A percentile compares a stretch with the other conserved stretches of the same genome.
Evolutionary conservation across 2,888 invertebrate species (phyloP).

Genomic region (Trisateles emortualis): DNA sequence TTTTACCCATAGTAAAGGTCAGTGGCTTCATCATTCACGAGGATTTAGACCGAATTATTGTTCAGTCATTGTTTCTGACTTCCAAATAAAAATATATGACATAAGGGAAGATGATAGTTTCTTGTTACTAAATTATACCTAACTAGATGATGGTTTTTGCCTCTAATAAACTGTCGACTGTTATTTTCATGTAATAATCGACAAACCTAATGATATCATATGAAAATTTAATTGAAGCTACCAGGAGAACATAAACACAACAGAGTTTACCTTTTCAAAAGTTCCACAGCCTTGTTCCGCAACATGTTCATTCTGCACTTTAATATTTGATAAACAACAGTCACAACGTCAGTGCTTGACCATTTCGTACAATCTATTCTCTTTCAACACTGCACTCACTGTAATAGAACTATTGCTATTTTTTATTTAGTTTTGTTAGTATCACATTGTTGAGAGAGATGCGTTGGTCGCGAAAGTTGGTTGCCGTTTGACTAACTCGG

Average conservation of each 20-base stretch:
- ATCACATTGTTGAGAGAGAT: constrained; percentile 41
- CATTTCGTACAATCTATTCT: constrained; percentile 10
- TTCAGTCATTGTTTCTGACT: too few species aligned
- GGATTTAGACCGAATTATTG: too few species aligned
- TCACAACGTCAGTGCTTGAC: constrained; percentile 22
- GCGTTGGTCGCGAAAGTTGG: constrained; percentile 71
- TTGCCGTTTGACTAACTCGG: constrained; percentile 61
- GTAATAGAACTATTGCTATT: constrained; percentile 20
- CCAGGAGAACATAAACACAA: constrained; percentile 19
- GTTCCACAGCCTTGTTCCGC: constrained; percentile 61
- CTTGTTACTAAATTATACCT: too few species aligned
- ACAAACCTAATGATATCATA: too few species aligned
- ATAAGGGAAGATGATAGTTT: too few species aligned
- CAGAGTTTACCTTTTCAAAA: constrained; percentile 47
- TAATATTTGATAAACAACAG: constrained; percentile 24
- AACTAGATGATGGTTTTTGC: too few species aligned
- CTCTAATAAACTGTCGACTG: too few species aligned
- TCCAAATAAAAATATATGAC: too few species aligned
- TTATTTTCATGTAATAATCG: too few species aligned
- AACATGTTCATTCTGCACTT: constrained; percentile 52
- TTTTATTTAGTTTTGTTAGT: constrained; percentile 27
- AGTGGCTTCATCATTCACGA: too few species aligned
- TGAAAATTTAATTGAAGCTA: neutral
- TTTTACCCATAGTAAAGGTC: too few species aligned
- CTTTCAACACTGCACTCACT: constrained; percentile 23